phyloP scores from a whole-genome alignment of 2,113 vertebrate species.

The Limnothrissa miodon region DNA sequence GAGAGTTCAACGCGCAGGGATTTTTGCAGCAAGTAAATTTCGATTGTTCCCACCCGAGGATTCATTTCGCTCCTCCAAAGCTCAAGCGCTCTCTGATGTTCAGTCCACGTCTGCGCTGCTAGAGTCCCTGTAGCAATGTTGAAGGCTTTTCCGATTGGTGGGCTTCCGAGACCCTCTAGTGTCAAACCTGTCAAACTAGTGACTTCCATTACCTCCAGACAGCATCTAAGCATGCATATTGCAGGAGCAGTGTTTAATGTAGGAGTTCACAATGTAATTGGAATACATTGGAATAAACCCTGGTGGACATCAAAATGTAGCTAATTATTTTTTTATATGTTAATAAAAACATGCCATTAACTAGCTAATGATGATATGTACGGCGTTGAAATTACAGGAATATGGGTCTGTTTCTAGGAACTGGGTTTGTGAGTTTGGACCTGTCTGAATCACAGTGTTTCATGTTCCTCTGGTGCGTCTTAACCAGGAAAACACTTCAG shows the following conservation, averaged over 20 bases:
- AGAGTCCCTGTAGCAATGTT: neutral
- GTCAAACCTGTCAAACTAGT: too few relatives aligned
- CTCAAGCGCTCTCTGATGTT: neutral
- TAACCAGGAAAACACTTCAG: neutral
- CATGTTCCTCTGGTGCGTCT: neutral
- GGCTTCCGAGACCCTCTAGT: neutral
- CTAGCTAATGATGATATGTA: neutral
- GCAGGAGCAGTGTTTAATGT: neutral
- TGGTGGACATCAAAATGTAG: neutral
- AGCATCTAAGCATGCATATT: too few relatives aligned
- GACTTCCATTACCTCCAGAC: too few relatives aligned
- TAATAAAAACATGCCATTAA: neutral
- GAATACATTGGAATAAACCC: neutral
- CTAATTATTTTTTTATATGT: neutral
- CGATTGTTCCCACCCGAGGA: neutral
- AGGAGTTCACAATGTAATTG: neutral
- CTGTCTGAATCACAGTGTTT: neutral
- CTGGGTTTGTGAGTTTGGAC: neutral
- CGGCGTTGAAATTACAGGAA: neutral
- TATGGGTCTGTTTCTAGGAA: neutral
- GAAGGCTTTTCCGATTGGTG: neutral
- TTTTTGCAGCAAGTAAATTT: neutral
- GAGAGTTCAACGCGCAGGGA: neutral
- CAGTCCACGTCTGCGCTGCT: neutral
- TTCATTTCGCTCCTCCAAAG: neutral